Percentiles rank a stretch among this genome's conserved stretches.
Conservation (phyloP, 1,140 invertebrate species). For the Pogonus chalceus region DNA sequence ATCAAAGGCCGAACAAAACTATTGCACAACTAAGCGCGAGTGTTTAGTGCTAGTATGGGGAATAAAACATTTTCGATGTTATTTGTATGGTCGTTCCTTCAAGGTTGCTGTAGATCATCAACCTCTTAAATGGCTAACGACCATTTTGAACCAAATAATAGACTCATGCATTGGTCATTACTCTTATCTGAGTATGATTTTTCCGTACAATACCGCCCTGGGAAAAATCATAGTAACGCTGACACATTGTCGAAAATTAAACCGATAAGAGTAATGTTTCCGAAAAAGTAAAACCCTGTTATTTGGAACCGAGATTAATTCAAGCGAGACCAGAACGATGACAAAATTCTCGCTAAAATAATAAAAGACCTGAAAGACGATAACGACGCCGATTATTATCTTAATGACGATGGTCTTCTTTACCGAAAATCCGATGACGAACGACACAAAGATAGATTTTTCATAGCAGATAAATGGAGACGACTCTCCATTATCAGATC, state of each 20-base stretch:
- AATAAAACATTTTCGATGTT: constrained; percentile 31
- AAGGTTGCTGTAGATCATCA: constrained; percentile 36
- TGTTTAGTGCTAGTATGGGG: constrained; percentile 33
- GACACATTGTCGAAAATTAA: constrained; percentile 19
- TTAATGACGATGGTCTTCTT: background rate
- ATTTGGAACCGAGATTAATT: background rate
- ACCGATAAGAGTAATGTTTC: background rate
- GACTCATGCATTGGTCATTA: constrained; percentile 29
- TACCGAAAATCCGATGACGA: background rate
- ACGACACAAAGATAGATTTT: background rate
- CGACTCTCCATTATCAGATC: constrained; percentile 15
- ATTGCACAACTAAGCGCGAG: constrained; percentile 29
- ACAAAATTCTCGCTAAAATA: background rate
- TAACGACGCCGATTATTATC: background rate
- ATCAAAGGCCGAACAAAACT: constrained; percentile 23
- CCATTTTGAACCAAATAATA: constrained; percentile 24
- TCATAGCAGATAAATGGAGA: constrained; percentile 8
- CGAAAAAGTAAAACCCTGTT: background rate
- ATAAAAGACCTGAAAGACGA: background rate
- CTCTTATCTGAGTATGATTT: constrained; percentile 30
- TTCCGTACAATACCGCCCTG: constrained; percentile 22
- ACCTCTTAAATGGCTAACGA: constrained; percentile 30
- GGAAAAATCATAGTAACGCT: constrained; percentile 16
- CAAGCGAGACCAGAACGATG: background rate
- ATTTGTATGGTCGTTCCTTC: constrained; percentile 32